These are phyloP conservation scores for Chaetodon trifasciatus DNA, from an alignment of 2,797 vertebrate genomes.

Conservation along the genomic window DNA sequence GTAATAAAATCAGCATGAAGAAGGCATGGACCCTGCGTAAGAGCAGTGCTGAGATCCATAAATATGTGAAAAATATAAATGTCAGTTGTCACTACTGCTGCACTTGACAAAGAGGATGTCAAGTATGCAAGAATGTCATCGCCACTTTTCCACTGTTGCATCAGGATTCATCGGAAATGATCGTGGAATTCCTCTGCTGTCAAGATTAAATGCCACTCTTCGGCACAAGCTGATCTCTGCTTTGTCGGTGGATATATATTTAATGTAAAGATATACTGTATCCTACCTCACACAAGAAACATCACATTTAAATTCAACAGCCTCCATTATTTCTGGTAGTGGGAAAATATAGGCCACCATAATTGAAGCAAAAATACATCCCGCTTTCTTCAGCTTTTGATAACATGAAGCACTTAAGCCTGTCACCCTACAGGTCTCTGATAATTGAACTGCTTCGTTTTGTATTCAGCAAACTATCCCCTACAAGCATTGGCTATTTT, in stretches of 20 bases:
- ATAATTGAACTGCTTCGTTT: conserved; percentile 77
- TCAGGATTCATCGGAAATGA: conserved; percentile 33
- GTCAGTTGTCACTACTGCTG: conserved; percentile 37
- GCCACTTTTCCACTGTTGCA: conserved; percentile 17
- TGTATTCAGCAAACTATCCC: conserved; percentile 71
- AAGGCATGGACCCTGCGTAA: background rate
- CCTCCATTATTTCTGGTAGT: conserved; percentile 67
- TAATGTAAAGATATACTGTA: conserved; percentile 50
- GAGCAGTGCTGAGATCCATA: background rate
- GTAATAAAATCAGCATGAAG: background rate
- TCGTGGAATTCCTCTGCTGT: conserved; percentile 25
- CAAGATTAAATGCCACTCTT: conserved; percentile 48
- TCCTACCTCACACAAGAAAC: conserved; percentile 48
- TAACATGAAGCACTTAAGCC: conserved; percentile 75
- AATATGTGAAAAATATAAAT: conserved; percentile 40
- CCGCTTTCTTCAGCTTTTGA: conserved; percentile 66
- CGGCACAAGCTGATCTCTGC: conserved; percentile 42
- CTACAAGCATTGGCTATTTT: conserved; percentile 68
- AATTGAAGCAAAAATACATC: conserved; percentile 75
- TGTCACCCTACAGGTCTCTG: conserved; percentile 69
- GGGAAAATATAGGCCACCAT: conserved; percentile 64
- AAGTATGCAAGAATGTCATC: conserved; percentile 39
- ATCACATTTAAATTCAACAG: conserved; percentile 70
- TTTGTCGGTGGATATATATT: conserved; percentile 38
- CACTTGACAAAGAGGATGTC: conserved; percentile 36